Evolutionary conservation across 2,113 vertebrate species (phyloP).

Genomic region (Indicator indicator): DNA sequence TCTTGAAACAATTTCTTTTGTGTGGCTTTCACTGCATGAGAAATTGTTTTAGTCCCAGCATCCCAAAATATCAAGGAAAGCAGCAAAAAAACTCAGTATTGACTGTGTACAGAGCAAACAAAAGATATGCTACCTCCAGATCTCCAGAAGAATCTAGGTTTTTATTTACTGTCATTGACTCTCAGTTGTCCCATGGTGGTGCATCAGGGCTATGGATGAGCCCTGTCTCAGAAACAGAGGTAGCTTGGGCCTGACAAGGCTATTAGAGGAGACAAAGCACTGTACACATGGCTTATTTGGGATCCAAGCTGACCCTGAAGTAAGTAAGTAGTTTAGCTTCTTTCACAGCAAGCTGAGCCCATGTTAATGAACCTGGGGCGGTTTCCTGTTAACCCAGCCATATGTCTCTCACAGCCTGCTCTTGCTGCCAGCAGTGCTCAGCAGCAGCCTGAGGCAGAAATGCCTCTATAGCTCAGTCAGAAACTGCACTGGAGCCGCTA

Average conservation of each 20-base stretch:
- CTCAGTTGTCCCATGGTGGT: neutral
- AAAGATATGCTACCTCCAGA: neutral
- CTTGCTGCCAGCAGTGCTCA: neutral
- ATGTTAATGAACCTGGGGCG: neutral
- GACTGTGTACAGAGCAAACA: neutral
- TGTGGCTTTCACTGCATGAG: neutral
- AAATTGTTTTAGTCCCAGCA: neutral
- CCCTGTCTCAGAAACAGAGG: neutral
- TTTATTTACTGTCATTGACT: neutral
- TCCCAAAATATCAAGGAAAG: neutral
- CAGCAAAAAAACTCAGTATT: neutral
- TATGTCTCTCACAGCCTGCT: neutral
- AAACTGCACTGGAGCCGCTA: neutral
- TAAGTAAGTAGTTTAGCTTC: constrained; percentile 49
- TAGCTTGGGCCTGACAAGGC: constrained; percentile 5
- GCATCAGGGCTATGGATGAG: neutral
- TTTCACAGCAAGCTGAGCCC: neutral
- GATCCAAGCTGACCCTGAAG: constrained; percentile 23
- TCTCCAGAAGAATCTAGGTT: neutral
- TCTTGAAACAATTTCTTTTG: neutral
- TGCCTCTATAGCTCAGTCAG: neutral
- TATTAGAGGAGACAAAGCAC: constrained; percentile 22
- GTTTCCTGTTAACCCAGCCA: neutral
- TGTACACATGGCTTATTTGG: neutral
- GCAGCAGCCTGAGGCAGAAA: neutral